phyloP scores from a whole-genome alignment of 2,797 vertebrate genomes.

The Microchirus variegatus region DNA sequence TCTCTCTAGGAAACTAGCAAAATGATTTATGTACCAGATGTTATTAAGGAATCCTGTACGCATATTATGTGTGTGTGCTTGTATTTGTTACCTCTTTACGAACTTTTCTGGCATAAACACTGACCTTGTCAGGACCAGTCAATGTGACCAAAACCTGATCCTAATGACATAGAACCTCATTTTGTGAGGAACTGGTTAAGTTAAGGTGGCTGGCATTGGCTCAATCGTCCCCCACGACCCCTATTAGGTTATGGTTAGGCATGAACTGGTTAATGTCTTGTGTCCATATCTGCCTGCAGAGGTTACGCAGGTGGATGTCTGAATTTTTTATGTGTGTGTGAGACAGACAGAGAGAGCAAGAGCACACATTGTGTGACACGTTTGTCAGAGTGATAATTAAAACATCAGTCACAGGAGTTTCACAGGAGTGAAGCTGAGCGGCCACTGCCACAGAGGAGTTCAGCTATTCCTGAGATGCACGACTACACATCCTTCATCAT shows the following conservation, averaged over 20 bases:
- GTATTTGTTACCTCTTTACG: no score
- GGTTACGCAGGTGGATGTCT: slow-evolving; percentile 2
- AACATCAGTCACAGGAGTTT: slow-evolving; percentile 56
- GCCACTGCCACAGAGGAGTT: slow-evolving; percentile 50
- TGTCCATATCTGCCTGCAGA: slow-evolving; percentile 10
- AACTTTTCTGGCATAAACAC: no score
- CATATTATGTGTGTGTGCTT: neutral
- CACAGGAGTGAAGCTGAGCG: slow-evolving; percentile 40
- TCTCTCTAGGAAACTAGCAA: slow-evolving; percentile 20
- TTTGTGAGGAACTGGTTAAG: no score
- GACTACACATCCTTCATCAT: slow-evolving; percentile 59
- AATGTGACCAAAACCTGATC: no score
- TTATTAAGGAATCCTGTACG: slow-evolving; percentile 7
- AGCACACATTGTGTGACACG: slow-evolving; percentile 12
- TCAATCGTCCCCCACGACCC: no score
- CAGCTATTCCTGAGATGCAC: slow-evolving; percentile 48
- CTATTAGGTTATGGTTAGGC: no score
- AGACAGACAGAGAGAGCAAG: slow-evolving; percentile 5
- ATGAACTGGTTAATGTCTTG: neutral
- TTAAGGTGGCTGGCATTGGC: no score
- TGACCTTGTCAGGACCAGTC: no score
- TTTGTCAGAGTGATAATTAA: slow-evolving; percentile 61
- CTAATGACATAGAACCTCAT: no score
- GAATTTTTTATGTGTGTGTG: slow-evolving; percentile 9
- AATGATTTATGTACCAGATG: slow-evolving; percentile 21